Conservation (phyloP, 2,113 vertebrate species). For the Camarhynchus parvulus region DNA sequence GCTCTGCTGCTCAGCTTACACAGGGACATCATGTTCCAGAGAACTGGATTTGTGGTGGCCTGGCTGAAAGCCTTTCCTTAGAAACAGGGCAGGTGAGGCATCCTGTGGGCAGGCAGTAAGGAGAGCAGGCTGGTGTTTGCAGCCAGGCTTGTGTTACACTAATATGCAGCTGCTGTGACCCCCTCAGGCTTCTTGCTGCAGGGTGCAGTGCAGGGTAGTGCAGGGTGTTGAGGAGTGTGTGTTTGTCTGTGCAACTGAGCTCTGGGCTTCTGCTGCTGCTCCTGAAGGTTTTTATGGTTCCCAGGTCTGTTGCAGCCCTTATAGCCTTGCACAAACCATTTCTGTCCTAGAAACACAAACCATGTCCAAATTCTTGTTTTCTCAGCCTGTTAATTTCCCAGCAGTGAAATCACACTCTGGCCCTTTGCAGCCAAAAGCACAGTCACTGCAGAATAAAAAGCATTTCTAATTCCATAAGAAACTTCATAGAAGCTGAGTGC, state of each 20-base stretch:
- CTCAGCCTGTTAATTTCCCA: not conserved
- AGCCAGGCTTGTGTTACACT: not conserved
- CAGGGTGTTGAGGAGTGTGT: not conserved
- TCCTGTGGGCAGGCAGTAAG: not conserved
- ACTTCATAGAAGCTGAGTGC: not conserved
- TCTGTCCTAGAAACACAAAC: not conserved
- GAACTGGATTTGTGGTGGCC: not conserved
- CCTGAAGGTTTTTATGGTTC: not conserved
- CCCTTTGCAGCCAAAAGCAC: constrained; percentile 6
- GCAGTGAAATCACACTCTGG: not conserved
- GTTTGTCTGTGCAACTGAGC: not conserved
- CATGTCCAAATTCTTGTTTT: not conserved
- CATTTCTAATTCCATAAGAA: not conserved
- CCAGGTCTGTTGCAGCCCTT: not conserved
- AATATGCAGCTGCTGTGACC: not conserved
- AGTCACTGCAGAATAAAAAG: not conserved
- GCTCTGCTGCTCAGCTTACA: not conserved
- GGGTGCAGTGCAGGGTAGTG: not conserved
- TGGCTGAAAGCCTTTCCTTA: not conserved
- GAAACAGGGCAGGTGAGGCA: not conserved
- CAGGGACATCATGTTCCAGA: not conserved
- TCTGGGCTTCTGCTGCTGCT: not conserved
- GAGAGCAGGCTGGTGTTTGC: not conserved
- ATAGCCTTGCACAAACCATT: not conserved
- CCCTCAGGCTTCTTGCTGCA: not conserved